These are phyloP conservation scores for Cricetomys ansorgei DNA, from an alignment of 2,113 vertebrate genomes.

Conservation along the genomic window DNA sequence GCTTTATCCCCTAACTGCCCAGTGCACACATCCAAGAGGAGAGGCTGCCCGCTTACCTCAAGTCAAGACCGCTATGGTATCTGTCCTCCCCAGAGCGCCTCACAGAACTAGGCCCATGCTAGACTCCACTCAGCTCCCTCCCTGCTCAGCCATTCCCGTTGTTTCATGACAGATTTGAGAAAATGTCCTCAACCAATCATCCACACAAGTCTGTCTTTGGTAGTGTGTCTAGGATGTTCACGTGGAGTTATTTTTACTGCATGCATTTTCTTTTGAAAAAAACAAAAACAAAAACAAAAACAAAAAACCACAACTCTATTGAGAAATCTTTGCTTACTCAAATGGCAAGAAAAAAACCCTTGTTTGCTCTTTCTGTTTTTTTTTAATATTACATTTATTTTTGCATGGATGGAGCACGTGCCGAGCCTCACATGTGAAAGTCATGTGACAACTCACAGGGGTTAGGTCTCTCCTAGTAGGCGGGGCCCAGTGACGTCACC, in stretches of 20 bases:
- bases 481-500: too few species aligned
- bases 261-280: slow-evolving; percentile 2
- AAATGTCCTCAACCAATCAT: background rate
- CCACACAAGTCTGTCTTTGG: background rate
- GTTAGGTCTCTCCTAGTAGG: background rate
- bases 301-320: too few species aligned
- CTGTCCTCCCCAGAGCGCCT: background rate
- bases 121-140: background rate
- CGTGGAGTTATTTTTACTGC: background rate
- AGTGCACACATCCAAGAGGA: background rate
- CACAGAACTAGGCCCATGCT: background rate
- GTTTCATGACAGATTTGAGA: background rate
- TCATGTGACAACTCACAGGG: background rate
- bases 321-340: background rate
- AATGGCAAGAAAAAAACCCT: background rate
- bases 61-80: background rate
- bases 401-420: background rate
- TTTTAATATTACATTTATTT: background rate
- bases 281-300: too few species aligned
- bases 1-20: background rate
- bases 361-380: background rate
- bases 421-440: background rate
- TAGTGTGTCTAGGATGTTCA: background rate
- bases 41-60: too few species aligned
- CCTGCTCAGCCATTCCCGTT: background rate